Base-by-base conservation (phyloP, 1,140 invertebrate genomes). In the Holotrichia oblita region DNA sequence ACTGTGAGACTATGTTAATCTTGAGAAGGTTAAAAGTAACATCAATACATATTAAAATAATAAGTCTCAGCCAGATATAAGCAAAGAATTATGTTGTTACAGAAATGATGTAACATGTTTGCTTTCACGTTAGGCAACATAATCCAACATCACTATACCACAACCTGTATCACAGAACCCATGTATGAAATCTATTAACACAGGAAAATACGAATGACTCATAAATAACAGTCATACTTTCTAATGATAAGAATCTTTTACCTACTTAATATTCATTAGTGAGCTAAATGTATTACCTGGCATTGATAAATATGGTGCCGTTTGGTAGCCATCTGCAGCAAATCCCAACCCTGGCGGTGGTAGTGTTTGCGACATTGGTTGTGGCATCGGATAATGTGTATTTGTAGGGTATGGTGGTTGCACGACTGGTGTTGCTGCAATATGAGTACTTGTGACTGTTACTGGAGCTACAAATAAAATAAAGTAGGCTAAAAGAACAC, bases 391-490 rank as follows among this genome's bases (percentile, higher is more conserved):
- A 22, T 64, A 12, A 3, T 14, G 0, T 22, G 24, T 20, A 64
- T 22, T 22, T 6, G 17, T 64, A 20, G 61, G 61, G 22, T 64
- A 64, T 1, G 61, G 61, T 17, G 61, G 61, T 22, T 64, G 44
- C 12, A 48, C 17, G 17, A 17, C 6, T 64, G 61, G 24, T 8
- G 61, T 27, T 20, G 61, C 61, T 9, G 61, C 22, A 17, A 64
- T 27, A 17, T 64, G 59, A 22, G 59, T 22, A 64, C 9, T 64
- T 64, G 61, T 64, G 17, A 64, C 61, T 27, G 24, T 64, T 64
- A 64, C 61, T 17, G 61, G 61, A 17, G 61, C 61, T 64, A 64
- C 61, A 64, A 64, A 64, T 6, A 64, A 64, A 0, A 17, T 64
- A 8, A 64, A n/a, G n/a, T n/a, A n/a, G n/a, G n/a, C 17, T 64